Percentiles rank a stretch among this genome's conserved stretches.
phyloP scores from a whole-genome alignment of 2,113 vertebrate genomes.

The Regulus satrapa region DNA sequence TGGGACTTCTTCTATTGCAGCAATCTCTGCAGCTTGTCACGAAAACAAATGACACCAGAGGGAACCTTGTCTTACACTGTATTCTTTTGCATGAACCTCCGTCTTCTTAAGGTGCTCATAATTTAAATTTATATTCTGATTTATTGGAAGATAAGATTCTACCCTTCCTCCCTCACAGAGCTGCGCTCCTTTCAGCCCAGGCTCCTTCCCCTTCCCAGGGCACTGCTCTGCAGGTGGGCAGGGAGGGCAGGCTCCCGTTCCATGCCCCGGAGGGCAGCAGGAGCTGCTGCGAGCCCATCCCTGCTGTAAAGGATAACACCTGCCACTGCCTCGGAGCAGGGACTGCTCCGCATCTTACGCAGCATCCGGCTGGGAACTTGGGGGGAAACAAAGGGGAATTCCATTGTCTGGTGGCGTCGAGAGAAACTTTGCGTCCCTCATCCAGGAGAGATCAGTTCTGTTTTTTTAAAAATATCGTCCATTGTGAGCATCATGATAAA shows the following conservation, averaged over 20 bases:
- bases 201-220: neutral
- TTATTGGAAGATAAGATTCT: neutral
- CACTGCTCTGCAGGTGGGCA: neutral
- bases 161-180: neutral
- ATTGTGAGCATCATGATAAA: neutral
- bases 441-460: neutral
- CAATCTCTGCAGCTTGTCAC: conserved; percentile 58
- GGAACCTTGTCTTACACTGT: neutral
- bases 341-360: neutral
- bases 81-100: conserved; percentile 52
- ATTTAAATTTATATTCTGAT: conserved; percentile 55
- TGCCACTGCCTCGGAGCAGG: neutral
- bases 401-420: neutral
- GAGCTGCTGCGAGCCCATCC: neutral
- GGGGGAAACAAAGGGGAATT: neutral
- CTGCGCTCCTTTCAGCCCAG: neutral
- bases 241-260: too few relatives aligned
- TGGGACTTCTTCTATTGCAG: conserved; percentile 6
- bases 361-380: neutral
- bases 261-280: neutral
- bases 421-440: neutral
- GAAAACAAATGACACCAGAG: neutral
- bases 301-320: neutral
- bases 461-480: neutral
- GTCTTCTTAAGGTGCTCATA: conserved; percentile 49